Evolutionary conservation across 2,113 vertebrate species (phyloP), one percentile per base, ranked within the genome.

Genomic region (Misgurnus mizolepis): DNA sequence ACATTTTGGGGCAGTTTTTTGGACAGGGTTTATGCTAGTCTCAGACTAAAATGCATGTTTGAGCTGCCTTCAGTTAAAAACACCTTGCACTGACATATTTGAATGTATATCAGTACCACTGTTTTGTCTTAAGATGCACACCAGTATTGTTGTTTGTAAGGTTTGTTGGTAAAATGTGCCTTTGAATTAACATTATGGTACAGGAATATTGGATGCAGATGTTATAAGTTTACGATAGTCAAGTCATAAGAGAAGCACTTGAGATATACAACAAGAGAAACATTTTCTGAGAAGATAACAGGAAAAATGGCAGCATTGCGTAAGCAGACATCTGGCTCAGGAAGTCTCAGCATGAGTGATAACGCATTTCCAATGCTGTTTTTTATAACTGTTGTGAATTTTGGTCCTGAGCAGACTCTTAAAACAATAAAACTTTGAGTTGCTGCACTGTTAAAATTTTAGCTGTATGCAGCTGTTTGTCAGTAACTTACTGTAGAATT

Each of bases 341-440:
- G 56, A 74, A 62, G 72, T 47, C 72, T 62, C 41, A 34, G 12
- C n/a, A 7, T 7, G 45, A 60, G 40, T 45, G 71, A 74, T 14
- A 22, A 74, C 27, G 27, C n/a, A 45, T 53, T 53, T 5, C 0
- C 12, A 50, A 12, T 15, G 14, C 22, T 41, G 34, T 58, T 56
- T 22, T 47, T 34, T 34, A 34, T 34, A 34, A 2, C 27, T 34
- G 27, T 2, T 34, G 27, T 34, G 27, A 53, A 11, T n/a, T 71
- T 55, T 71, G 27, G 68, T 47, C 34, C 4, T 39, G 27, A 53
- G 49, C 15, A 27, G 11, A 53, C 22, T 12, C 67, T 22, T 69
- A 47, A 39, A 53, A 49, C 18, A 50, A 8, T 39, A 34, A 0
- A 27, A 7, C 22, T 34, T 11, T 17, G n/a, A 9, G 34, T 34